These are phyloP conservation scores for Cyprinus carpio DNA, from an alignment of 2,113 vertebrate genomes.

Conservation along the genomic window DNA sequence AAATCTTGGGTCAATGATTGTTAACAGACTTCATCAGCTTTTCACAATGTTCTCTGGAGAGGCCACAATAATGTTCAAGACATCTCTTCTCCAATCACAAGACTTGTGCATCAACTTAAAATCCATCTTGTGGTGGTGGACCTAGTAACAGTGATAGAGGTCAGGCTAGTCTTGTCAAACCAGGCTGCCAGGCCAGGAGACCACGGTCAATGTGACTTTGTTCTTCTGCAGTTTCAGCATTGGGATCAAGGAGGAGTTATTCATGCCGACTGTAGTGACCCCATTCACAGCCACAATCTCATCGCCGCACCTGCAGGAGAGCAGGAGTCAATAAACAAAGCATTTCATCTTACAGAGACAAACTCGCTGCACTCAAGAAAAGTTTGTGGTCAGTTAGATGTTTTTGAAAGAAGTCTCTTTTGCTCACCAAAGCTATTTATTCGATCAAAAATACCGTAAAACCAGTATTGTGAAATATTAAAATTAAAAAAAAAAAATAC, in stretches of 20 bases:
- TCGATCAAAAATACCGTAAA: too few relatives aligned
- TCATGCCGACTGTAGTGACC: conserved; percentile 86
- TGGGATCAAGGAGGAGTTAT: conserved; percentile 88
- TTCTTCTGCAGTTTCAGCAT: conserved; percentile 93
- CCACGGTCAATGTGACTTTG: conserved; percentile 86
- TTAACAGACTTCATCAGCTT: conserved; percentile 49
- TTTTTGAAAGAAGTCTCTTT: too few relatives aligned
- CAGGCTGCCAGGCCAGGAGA: conserved; percentile 90
- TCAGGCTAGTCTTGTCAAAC: conserved; percentile 69
- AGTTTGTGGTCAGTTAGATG: too few relatives aligned
- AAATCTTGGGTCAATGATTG: conserved; percentile 57
- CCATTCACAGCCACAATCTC: conserved; percentile 93
- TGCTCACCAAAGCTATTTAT: too few relatives aligned
- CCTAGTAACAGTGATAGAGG: background rate
- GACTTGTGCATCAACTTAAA: background rate
- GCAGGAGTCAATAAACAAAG: background rate
- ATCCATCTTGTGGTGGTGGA: background rate
- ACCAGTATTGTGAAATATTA: too few relatives aligned
- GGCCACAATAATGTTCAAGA: background rate
- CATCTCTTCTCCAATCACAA: background rate
- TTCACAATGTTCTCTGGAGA: background rate
- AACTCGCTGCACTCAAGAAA: too few relatives aligned
- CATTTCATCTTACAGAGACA: too few relatives aligned
- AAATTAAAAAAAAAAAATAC: too few relatives aligned
- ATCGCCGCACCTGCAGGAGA: conserved; percentile 83